Base-by-base conservation (phyloP, 2,797 vertebrate species). In the Choloepus didactylus region DNA sequence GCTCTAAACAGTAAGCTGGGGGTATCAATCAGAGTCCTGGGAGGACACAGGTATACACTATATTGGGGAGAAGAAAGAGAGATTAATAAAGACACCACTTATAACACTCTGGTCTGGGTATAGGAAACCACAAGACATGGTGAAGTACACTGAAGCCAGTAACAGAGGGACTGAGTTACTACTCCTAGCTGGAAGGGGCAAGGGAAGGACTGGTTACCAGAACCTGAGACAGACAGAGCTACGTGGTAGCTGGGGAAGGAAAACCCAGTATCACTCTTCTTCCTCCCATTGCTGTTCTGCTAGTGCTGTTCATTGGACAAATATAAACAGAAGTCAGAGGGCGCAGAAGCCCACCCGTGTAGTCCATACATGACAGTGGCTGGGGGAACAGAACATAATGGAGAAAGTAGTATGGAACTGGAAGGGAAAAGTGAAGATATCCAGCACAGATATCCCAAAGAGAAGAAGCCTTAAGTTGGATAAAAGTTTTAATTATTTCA, bases 321-420 rank as follows among this genome's bases (percentile, higher is more conserved):
- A 66, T 10, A 23, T 15, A 81, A 82, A 35, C 29, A 64, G 46
- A 56, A 56, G 35, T 19, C 38, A 29, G 41, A 49, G 54, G 18
- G 35, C 6, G 19, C 9, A 2, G 6, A 5, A 21, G 2, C 1
- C 38, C 6, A 31, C 41, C 31, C 1, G 29, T 70, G 27, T 10
- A 66, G 0, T 56, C 5, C 5, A 46, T 4, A 44, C 4, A 21
- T 11, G 9, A 38, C 54, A 60, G n/a, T 18, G n/a, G 51, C 73
- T 49, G 8, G 4, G 15, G n/a, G 38, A 54, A 56, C 51, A 59
- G 16, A 31, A 3, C 6, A 9, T 4, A 15, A 2, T 29, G 23
- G 41, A 87, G 67, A 54, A 73, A 35, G 29, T 10, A 19, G 23
- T 59, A 10, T 62, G 56, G 19, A 62, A 87, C 11, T 46, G 51